Percentiles rank a stretch among this genome's conserved stretches.
Conservation (phyloP, 2,888 invertebrate species). For the Drosophila kambysellisi region DNA sequence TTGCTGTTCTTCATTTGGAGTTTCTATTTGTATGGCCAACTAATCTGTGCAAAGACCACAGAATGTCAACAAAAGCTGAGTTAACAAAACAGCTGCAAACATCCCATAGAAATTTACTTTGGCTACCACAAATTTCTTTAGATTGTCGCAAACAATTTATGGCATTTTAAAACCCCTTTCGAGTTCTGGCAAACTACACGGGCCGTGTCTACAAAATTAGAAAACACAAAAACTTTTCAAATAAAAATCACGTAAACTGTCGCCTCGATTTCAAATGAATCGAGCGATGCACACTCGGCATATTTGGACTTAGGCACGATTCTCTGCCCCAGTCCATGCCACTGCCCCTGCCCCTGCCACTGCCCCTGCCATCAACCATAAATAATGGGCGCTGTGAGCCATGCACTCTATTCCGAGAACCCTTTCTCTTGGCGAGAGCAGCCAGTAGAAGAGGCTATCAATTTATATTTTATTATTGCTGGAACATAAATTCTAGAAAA, state of each 20-base stretch:
- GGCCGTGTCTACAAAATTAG: slow-evolving; percentile 65
- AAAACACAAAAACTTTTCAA: slow-evolving; percentile 60
- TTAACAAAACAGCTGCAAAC: slow-evolving; percentile 69
- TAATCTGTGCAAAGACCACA: slow-evolving; percentile 65
- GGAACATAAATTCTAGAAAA: slow-evolving; percentile 67
- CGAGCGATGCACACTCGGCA: slow-evolving; percentile 40
- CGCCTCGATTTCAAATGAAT: slow-evolving; percentile 76
- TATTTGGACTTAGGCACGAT: slow-evolving; percentile 76
- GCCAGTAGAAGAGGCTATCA: slow-evolving; percentile 47
- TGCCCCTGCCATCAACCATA: slow-evolving; percentile 52
- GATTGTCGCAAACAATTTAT: slow-evolving; percentile 62
- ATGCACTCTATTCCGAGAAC: slow-evolving; percentile 65
- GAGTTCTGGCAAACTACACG: slow-evolving; percentile 42
- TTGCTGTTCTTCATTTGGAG: background rate
- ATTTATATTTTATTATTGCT: slow-evolving; percentile 52
- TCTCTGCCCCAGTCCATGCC: slow-evolving; percentile 50
- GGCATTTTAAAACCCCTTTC: slow-evolving; percentile 72
- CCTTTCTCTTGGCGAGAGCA: slow-evolving; percentile 49
- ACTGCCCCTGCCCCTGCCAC: slow-evolving; percentile 25
- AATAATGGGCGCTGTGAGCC: slow-evolving; percentile 63
- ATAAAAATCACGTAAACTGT: slow-evolving; percentile 79
- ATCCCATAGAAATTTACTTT: slow-evolving; percentile 37
- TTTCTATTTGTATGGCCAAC: slow-evolving; percentile 26
- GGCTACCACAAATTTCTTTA: slow-evolving; percentile 56
- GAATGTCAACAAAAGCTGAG: slow-evolving; percentile 60